phyloP scores from a whole-genome alignment of 2,888 invertebrate genomes.

The Morpho helenor region DNA sequence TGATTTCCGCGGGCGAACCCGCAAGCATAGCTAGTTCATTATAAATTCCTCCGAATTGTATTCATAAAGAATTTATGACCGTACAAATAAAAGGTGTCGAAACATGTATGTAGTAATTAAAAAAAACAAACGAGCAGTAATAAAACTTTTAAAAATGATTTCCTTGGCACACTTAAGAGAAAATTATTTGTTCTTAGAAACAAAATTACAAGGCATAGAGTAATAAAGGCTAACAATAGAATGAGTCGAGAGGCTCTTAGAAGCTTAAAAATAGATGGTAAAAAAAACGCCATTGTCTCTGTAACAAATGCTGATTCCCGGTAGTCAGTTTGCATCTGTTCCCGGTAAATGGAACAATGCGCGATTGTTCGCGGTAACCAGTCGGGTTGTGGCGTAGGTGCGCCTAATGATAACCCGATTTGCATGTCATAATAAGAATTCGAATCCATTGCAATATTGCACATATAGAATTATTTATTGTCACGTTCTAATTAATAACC shows the following conservation, averaged over 20 bases:
- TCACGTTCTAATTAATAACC: background rate
- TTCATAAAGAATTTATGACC: background rate
- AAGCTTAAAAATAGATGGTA: slow-evolving; percentile 42
- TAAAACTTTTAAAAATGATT: slow-evolving; percentile 15
- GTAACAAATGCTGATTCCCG: slow-evolving; percentile 60
- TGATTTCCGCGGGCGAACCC: no score
- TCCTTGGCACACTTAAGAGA: slow-evolving; percentile 23
- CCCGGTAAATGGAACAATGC: slow-evolving; percentile 61
- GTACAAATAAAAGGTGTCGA: background rate
- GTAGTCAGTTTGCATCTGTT: slow-evolving; percentile 51
- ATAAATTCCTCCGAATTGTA: no score
- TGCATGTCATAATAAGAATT: slow-evolving; percentile 6
- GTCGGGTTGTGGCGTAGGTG: slow-evolving; percentile 6
- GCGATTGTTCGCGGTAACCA: slow-evolving; percentile 39
- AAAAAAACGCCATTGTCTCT: slow-evolving; percentile 57
- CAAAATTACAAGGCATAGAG: slow-evolving; percentile 35
- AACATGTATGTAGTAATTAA: background rate
- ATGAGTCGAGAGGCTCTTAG: slow-evolving; percentile 32
- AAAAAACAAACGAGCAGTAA: slow-evolving; percentile 2
- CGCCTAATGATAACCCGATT: slow-evolving; percentile 5
- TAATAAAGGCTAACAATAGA: slow-evolving; percentile 50
- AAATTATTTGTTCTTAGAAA: slow-evolving; percentile 17
- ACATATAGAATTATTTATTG: slow-evolving; percentile 4
- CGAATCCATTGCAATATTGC: slow-evolving; percentile 1
- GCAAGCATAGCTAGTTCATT: no score